phyloP scores from a whole-genome alignment of 2,888 invertebrate genomes.

The Mythimna vitellina region DNA sequence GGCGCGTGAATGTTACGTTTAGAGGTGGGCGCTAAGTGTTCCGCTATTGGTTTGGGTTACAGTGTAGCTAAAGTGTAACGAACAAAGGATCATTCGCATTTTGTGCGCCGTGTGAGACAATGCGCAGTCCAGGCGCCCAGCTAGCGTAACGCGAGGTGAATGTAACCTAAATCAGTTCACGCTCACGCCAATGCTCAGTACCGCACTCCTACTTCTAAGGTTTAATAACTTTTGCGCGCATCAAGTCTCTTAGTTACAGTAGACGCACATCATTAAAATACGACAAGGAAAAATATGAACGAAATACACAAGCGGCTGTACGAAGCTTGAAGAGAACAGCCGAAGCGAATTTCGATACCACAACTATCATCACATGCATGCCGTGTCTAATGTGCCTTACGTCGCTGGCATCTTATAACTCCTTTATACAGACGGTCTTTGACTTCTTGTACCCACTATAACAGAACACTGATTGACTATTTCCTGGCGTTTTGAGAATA shows the following conservation, averaged over 20 bases:
- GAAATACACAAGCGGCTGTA: conserved; percentile 55
- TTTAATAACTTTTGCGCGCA: conserved; percentile 58
- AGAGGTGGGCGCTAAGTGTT: conserved; percentile 84
- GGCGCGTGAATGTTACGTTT: conserved; percentile 79
- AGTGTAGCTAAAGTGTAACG: conserved; percentile 83
- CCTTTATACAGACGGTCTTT: conserved; percentile 79
- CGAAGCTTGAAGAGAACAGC: conserved; percentile 62
- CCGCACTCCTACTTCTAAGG: conserved; percentile 58
- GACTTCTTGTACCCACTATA: conserved; percentile 77
- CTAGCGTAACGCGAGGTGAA: conserved; percentile 87
- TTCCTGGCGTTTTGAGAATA: conserved; percentile 74
- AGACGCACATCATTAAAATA: conserved; percentile 61
- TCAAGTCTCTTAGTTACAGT: conserved; percentile 56
- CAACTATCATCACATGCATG: conserved; percentile 75
- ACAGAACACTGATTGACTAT: conserved; percentile 79
- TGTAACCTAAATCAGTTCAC: conserved; percentile 85
- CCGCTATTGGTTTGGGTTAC: conserved; percentile 80
- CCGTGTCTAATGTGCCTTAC: conserved; percentile 81
- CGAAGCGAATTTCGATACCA: conserved; percentile 68
- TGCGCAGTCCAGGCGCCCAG: conserved; percentile 81
- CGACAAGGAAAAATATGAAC: conserved; percentile 56
- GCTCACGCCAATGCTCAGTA: conserved; percentile 67
- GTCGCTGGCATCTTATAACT: conserved; percentile 73
- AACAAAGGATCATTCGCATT: conserved; percentile 88
- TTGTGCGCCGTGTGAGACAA: conserved; percentile 82